These are phyloP conservation scores for Syrrhaptes paradoxus DNA, from an alignment of 2,113 vertebrate genomes.

Conservation along the genomic window DNA sequence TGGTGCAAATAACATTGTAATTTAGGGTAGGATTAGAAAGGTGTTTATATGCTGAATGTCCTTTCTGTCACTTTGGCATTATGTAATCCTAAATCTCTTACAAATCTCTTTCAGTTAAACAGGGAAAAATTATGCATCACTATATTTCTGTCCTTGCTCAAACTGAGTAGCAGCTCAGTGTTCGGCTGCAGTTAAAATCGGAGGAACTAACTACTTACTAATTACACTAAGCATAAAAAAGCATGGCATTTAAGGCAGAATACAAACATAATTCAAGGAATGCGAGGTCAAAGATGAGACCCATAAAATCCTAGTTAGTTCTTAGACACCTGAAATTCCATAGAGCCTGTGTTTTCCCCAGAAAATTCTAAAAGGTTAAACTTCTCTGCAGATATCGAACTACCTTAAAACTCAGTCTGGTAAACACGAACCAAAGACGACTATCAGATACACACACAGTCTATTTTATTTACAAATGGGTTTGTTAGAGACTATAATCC, in stretches of 20 bases:
- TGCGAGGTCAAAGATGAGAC: background rate
- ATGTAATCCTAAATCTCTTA: background rate
- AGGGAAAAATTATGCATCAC: background rate
- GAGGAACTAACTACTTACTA: background rate
- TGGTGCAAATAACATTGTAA: background rate
- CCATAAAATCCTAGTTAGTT: background rate
- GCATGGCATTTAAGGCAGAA: background rate
- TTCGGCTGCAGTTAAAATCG: background rate
- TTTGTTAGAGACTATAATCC: background rate
- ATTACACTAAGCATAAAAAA: background rate
- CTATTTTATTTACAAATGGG: background rate
- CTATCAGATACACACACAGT: background rate
- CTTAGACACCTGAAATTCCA: background rate
- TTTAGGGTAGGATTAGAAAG: background rate
- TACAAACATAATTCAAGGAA: background rate
- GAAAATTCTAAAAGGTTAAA: background rate
- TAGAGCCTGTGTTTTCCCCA: background rate
- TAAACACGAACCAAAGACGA: background rate
- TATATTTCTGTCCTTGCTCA: background rate
- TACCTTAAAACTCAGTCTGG: background rate
- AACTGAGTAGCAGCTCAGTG: background rate
- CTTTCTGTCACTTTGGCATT: background rate
- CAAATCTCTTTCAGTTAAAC: background rate
- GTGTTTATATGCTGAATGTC: background rate
- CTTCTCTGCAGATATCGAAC: background rate